Evolutionary conservation across 2,113 vertebrate species (phyloP).

Genomic region (Hemichromis elongatus): DNA sequence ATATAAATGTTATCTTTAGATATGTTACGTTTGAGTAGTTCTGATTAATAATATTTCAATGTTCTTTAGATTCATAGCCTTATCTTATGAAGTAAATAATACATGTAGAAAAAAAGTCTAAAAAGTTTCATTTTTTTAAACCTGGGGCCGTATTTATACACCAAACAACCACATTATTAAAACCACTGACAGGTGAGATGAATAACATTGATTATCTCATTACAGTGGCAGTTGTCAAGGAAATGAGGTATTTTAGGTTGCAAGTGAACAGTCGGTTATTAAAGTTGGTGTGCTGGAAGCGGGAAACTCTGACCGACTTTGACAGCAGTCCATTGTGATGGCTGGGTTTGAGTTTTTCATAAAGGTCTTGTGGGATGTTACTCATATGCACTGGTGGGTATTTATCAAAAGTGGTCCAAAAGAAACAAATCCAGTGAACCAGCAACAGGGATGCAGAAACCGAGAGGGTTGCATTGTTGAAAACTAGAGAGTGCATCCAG

Average conservation of each 20-base stretch:
- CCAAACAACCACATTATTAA: neutral
- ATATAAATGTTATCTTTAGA: neutral
- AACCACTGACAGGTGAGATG: neutral
- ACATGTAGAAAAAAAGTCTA: neutral
- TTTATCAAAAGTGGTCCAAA: neutral
- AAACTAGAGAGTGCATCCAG: neutral
- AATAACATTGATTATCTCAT: neutral
- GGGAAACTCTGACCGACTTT: neutral
- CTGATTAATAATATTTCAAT: neutral
- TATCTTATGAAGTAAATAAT: neutral
- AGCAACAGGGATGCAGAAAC: neutral
- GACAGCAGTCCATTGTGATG: neutral
- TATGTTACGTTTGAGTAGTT: neutral
- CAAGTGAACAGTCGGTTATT: neutral
- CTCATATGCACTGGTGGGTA: neutral
- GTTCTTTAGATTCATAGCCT: too few species aligned
- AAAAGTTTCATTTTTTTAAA: neutral
- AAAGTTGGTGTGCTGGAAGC: neutral
- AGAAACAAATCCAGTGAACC: neutral
- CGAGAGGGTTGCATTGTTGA: neutral
- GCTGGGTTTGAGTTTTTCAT: neutral
- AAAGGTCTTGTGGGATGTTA: neutral
- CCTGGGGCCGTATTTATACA: neutral
- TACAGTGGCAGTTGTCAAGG: neutral
- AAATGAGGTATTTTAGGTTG: neutral